Evolutionary conservation across 2,888 invertebrate species (phyloP).

Genomic region (Eristalis arbustorum): DNA sequence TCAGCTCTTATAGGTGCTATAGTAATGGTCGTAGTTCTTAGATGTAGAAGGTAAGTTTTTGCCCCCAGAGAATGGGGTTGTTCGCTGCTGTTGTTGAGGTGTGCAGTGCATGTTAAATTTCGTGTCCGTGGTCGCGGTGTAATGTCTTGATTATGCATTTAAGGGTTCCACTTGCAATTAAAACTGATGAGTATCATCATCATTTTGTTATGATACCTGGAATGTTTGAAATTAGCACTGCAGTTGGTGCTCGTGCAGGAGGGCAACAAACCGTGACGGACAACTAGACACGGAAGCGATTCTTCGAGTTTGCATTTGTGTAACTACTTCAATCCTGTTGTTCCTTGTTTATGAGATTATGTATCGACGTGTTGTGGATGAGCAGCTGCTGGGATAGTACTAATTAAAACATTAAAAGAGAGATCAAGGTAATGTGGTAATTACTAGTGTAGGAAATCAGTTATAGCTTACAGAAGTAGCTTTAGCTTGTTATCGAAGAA

Average conservation of each 20-base stretch:
- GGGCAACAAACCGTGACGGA: slow-evolving; percentile 43
- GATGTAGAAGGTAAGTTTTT: slow-evolving; percentile 82
- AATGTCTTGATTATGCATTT: slow-evolving; percentile 61
- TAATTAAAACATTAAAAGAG: too few relatives aligned
- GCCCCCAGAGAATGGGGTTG: background rate
- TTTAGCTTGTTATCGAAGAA: too few relatives aligned
- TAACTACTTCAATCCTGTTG: slow-evolving; percentile 11
- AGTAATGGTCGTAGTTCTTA: slow-evolving; percentile 86
- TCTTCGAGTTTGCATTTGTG: slow-evolving; percentile 10
- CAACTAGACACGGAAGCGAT: slow-evolving; percentile 43
- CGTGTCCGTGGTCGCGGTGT: slow-evolving; percentile 13
- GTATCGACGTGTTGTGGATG: slow-evolving; percentile 3
- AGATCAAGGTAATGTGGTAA: too few relatives aligned
- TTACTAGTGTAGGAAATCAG: too few relatives aligned
- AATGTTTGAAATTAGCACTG: background rate
- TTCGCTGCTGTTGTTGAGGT: background rate
- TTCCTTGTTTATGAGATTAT: slow-evolving; percentile 10
- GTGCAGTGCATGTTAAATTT: slow-evolving; percentile 8
- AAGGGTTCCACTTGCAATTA: slow-evolving; percentile 59
- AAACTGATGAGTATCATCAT: slow-evolving; percentile 54
- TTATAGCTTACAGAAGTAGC: too few relatives aligned
- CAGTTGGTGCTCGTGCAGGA: background rate
- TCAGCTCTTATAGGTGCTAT: slow-evolving; percentile 87
- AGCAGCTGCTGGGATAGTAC: background rate
- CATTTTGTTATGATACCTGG: slow-evolving; percentile 35